Evolutionary conservation across 2,113 vertebrate species (phyloP).

Genomic region (Ancistrus triradiatus): DNA sequence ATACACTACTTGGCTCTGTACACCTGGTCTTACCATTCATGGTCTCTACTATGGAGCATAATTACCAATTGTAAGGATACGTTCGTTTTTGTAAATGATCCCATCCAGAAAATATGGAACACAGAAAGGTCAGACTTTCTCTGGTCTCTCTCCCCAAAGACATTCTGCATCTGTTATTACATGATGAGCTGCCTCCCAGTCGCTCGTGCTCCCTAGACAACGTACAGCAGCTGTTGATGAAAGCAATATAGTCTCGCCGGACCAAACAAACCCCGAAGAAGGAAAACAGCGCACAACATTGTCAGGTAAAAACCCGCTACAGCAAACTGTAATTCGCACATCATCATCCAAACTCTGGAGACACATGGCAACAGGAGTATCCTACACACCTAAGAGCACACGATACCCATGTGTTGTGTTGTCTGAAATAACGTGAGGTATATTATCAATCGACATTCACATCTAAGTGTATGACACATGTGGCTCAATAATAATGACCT

Average conservation of each 20-base stretch:
- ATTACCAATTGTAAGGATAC: too few relatives aligned
- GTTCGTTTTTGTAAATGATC: too few relatives aligned
- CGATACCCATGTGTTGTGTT: neutral
- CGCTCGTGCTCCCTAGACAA: neutral
- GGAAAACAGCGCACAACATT: too few relatives aligned
- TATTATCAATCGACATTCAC: slow-evolving; percentile 15
- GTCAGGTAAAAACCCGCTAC: neutral
- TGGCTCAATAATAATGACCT: slow-evolving; percentile 3
- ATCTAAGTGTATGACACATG: neutral
- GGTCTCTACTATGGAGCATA: too few relatives aligned
- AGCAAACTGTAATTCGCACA: neutral
- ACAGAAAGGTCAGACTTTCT: neutral
- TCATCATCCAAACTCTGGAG: neutral
- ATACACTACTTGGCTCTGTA: too few relatives aligned
- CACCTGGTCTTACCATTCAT: too few relatives aligned
- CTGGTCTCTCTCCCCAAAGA: neutral
- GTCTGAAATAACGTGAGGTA: neutral
- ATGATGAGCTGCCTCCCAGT: neutral
- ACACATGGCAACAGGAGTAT: too few relatives aligned
- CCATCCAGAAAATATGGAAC: too few relatives aligned
- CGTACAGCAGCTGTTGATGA: slow-evolving; percentile 66
- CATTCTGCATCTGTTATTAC: neutral
- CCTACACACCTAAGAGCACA: too few relatives aligned
- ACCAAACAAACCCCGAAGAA: slow-evolving; percentile 52
- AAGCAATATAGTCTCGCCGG: slow-evolving; percentile 56